Percentiles rank a stretch among this genome's conserved stretches.
Conservation (phyloP, 2,113 vertebrate species). For the Damaliscus lunatus region DNA sequence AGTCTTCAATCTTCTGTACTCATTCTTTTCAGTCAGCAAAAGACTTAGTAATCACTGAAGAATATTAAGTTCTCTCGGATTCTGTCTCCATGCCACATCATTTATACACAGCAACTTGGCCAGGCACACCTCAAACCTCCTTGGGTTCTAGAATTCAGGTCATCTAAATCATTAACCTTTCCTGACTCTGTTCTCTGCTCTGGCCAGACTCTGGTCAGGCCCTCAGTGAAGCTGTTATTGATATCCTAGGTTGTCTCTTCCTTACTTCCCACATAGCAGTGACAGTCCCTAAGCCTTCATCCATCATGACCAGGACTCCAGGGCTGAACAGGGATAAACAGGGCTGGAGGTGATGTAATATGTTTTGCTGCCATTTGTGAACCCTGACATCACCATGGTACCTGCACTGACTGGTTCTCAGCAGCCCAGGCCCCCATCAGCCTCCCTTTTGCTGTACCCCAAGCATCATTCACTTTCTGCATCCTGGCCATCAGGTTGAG, state of each 20-base stretch:
- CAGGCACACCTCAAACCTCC: background rate
- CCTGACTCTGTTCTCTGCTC: background rate
- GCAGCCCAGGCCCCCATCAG: background rate
- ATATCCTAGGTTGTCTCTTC: background rate
- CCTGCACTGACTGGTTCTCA: background rate
- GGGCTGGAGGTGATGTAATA: background rate
- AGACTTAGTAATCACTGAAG: background rate
- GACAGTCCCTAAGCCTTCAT: background rate
- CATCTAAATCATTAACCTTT: background rate
- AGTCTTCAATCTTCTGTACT: background rate
- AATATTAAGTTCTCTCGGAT: background rate
- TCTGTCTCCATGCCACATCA: background rate
- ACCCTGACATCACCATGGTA: background rate
- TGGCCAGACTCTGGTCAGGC: background rate
- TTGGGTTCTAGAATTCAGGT: background rate
- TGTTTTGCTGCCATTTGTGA: background rate
- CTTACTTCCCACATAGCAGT: background rate
- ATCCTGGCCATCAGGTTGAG: background rate
- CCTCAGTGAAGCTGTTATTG: background rate
- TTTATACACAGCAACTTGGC: too few species aligned
- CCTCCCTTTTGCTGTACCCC: background rate
- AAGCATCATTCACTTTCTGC: background rate
- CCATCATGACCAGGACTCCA: background rate
- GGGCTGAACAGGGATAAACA: background rate
- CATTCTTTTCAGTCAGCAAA: background rate